Conservation (phyloP, 2,888 invertebrate species). For the Phalera bucephala region DNA sequence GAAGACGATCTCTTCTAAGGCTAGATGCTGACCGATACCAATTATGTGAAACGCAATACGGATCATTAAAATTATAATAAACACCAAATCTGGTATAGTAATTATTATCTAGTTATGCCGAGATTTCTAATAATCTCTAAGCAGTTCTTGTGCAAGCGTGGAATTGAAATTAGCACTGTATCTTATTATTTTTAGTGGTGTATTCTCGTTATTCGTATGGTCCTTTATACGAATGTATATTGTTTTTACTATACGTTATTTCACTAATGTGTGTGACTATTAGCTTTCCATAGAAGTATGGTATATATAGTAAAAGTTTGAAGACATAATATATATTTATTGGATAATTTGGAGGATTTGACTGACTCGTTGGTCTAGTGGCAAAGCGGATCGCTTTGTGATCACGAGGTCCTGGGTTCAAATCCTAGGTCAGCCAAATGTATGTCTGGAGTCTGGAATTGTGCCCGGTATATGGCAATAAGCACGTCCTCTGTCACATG, state of each 20-base stretch:
- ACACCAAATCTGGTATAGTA: constrained; percentile 8
- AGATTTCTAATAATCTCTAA: not conserved
- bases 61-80: constrained; percentile 11
- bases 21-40: constrained; percentile 27
- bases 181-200: not conserved
- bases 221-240: not conserved
- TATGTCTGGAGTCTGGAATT: too few species aligned
- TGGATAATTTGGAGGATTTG: too few species aligned
- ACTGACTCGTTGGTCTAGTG: too few species aligned
- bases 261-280: not conserved
- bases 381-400: too few species aligned
- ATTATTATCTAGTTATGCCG: constrained; percentile 5
- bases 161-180: not conserved
- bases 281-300: too few species aligned
- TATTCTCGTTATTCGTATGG: not conserved
- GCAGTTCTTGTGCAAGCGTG: not conserved
- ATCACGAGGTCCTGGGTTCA: too few species aligned
- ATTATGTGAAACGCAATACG: constrained; percentile 16
- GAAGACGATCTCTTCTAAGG: constrained; percentile 41
- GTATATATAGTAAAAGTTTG: too few species aligned
- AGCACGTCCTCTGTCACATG: too few species aligned
- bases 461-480: too few species aligned
- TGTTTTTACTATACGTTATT: not conserved
- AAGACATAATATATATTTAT: too few species aligned
- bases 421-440: too few species aligned